Evolutionary conservation across 2,797 vertebrate genomes (phyloP), one percentile per base, ranked within the genome.

Genomic region (Austrolebias charrua): DNA sequence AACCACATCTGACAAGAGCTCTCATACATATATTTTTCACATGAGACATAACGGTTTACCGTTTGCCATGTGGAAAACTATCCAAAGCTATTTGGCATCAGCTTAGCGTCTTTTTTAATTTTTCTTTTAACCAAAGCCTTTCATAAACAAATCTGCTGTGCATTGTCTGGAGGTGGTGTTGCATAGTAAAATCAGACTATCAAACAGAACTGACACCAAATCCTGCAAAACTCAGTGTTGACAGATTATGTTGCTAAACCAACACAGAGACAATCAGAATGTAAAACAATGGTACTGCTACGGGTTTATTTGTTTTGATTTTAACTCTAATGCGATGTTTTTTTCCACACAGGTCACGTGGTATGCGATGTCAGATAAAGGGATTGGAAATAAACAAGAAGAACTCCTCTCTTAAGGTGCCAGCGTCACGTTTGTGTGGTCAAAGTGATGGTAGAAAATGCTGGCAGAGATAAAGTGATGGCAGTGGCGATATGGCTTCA

Each of bases 381-480:
- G 15, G 44, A 63, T 58, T 49, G 64, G 62, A 72, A 76, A 63
- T 31, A 69, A 79, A 79, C 45, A 67, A 43, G 59, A 40, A 55
- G 54, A 28, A 40, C 45, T 66, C 45, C 55, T 45, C 46, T 43
- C 44, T n/a, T 50, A 31, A 49, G 42, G 60, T 29, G 56, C 18
- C 31, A 62, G 58, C 40, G 60, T 42, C 65, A 63, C 78, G 77
- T 86, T 84, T 79, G 78, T 49, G 64, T 81, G 73, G 64, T 71
- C 63, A 78, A 80, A 80, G 75, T 55, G 49, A 66, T 61, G 82
- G 80, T 71, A 76, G 66, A 81, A 63, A 79, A 70, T 71, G 50
- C 63, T 84, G 85, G 67, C 62, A 66, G 48, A 62, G 78, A 87
- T 77, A 67, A 59, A 58, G 60, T 18, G 76, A 89, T 87, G 75